phyloP scores from a whole-genome alignment of 2,113 vertebrate species.

The Nycticryphes semicollaris region DNA sequence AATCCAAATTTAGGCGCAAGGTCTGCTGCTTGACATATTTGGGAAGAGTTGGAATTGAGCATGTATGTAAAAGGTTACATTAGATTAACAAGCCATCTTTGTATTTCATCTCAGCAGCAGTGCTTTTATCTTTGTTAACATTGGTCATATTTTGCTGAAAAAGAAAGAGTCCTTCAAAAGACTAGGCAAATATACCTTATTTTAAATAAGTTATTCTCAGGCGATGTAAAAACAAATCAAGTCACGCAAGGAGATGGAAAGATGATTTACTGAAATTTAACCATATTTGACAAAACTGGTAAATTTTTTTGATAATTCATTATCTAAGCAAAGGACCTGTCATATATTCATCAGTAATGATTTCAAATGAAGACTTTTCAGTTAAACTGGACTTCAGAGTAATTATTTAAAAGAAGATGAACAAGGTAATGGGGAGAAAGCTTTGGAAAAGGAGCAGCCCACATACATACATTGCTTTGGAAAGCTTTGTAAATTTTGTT shows the following conservation, averaged over 20 bases:
- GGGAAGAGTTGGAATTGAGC: neutral
- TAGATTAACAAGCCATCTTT: neutral
- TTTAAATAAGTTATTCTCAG: slow-evolving; percentile 22
- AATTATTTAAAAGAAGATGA: neutral
- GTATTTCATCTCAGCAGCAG: neutral
- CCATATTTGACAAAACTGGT: neutral
- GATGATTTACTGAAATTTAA: neutral
- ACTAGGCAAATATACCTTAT: neutral
- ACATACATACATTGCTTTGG: neutral
- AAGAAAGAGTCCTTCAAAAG: neutral
- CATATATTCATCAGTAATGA: neutral
- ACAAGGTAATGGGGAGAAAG: neutral
- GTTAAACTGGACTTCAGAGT: neutral
- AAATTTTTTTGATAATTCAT: neutral
- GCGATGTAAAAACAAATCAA: slow-evolving; percentile 22
- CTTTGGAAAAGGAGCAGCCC: neutral
- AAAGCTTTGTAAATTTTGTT: neutral
- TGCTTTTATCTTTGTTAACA: neutral
- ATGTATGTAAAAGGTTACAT: neutral
- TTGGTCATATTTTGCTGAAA: neutral
- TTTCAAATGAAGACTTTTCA: neutral
- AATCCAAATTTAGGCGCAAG: neutral
- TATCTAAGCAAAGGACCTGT: neutral
- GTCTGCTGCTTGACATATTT: neutral
- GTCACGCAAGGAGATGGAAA: neutral